These are phyloP conservation scores for Lathronympha strigana DNA, from an alignment of 2,888 invertebrate genomes.

Conservation along the genomic window DNA sequence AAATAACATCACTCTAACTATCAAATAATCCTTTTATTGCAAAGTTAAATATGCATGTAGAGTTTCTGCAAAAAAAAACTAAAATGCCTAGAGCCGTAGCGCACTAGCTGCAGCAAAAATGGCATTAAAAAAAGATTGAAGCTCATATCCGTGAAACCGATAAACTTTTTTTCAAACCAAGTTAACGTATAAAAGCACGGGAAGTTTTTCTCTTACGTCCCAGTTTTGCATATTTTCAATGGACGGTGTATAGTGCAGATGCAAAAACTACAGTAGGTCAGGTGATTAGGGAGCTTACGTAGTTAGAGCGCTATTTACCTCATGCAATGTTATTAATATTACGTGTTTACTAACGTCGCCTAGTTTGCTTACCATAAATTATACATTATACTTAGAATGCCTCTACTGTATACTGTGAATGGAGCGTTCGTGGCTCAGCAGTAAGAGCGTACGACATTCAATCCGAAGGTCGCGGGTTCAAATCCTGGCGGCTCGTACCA, in stretches of 20 bases:
- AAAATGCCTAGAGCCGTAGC: conserved; percentile 24
- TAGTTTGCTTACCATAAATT: no score
- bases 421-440: no score
- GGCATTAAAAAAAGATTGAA: conserved; percentile 50
- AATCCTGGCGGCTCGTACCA: no score
- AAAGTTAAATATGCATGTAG: conserved; percentile 23
- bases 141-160: conserved; percentile 55
- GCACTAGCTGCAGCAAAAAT: conserved; percentile 42
- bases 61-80: conserved; percentile 11
- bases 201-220: conserved; percentile 65
- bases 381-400: no score
- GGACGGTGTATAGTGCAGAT: conserved; percentile 48
- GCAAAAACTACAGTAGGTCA: conserved; percentile 28
- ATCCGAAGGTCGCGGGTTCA: no score
- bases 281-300: conserved; percentile 16
- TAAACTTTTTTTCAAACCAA: conserved; percentile 65
- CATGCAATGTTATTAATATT: conserved; percentile 3
- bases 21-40: conserved; percentile 13
- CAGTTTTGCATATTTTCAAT: conserved; percentile 69
- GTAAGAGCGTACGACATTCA: no score
- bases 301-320: not conserved
- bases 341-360: not conserved
- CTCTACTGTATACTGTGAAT: no score
- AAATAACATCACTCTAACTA: conserved; percentile 3
- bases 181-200: conserved; percentile 66